These are phyloP conservation scores for Dicranocentrus wangi DNA, from an alignment of 2,888 invertebrate genomes.

Conservation along the genomic window DNA sequence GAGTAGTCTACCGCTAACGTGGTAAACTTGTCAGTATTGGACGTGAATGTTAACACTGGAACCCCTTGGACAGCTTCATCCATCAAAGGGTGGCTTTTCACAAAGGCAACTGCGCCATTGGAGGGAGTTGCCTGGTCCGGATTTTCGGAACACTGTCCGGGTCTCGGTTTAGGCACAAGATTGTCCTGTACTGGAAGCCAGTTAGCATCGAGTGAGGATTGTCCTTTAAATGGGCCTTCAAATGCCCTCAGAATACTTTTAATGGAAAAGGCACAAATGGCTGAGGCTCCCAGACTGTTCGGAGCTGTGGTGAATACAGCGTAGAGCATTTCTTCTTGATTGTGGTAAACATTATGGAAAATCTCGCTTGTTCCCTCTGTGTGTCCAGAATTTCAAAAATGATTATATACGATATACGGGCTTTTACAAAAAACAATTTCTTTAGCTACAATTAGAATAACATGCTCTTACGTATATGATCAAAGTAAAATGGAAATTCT, in stretches of 20 bases:
- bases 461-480: slow-evolving; percentile 91
- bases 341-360: slow-evolving; percentile 67
- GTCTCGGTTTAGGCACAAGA: slow-evolving; percentile 84
- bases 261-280: slow-evolving; percentile 94
- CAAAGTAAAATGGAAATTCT: slow-evolving; percentile 96
- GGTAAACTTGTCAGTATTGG: slow-evolving; percentile 91
- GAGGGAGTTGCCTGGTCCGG: slow-evolving; percentile 89
- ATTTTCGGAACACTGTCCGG: slow-evolving; percentile 92
- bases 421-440: too few species aligned
- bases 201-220: slow-evolving; percentile 89
- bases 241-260: slow-evolving; percentile 89
- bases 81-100: slow-evolving; percentile 96
- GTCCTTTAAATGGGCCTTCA: slow-evolving; percentile 92
- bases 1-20: slow-evolving; percentile 88
- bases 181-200: slow-evolving; percentile 90
- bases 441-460: too few species aligned
- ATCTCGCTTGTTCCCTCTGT: slow-evolving; percentile 72
- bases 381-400: neutral
- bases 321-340: slow-evolving; percentile 81
- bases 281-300: slow-evolving; percentile 95
- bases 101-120: slow-evolving; percentile 86
- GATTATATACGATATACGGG: slow-evolving; percentile 73
- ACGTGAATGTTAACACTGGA: slow-evolving; percentile 89
- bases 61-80: slow-evolving; percentile 91
- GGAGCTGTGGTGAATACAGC: slow-evolving; percentile 95